Conservation (phyloP, 2,113 vertebrate species). For the Sapajus apella region DNA sequence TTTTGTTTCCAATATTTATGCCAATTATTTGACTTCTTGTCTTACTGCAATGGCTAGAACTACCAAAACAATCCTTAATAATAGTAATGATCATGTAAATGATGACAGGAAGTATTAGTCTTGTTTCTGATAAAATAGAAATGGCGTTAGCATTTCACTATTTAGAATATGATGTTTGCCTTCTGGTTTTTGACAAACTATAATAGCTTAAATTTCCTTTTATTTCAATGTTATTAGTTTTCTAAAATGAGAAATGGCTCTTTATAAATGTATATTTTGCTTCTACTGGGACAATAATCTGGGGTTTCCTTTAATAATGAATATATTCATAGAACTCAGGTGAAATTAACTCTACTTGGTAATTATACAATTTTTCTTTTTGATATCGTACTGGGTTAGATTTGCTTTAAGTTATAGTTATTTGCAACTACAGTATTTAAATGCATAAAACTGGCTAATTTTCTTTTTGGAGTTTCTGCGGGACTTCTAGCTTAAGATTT, state of each 20-base stretch:
- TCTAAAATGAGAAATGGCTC: neutral
- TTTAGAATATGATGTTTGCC: neutral
- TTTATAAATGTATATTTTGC: conserved; percentile 37
- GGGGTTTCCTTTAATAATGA: neutral
- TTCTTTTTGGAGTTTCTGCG: conserved; percentile 19
- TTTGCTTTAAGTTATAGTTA: conserved; percentile 25
- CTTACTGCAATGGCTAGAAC: neutral
- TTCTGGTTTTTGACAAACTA: neutral
- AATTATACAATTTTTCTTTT: conserved; percentile 34
- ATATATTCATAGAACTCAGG: neutral
- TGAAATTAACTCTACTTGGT: conserved; percentile 17
- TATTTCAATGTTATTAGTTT: neutral
- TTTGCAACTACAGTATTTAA: conserved; percentile 29
- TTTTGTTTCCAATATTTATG: conserved; percentile 17
- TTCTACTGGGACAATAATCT: conserved; percentile 24
- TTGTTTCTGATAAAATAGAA: neutral
- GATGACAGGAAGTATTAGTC: neutral
- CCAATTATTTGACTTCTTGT: conserved; percentile 7
- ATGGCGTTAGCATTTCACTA: neutral
- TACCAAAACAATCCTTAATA: conserved; percentile 13
- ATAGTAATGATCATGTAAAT: neutral
- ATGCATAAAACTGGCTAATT: neutral
- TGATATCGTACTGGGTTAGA: neutral
- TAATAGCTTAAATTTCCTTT: conserved; percentile 5
- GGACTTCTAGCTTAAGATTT: conserved; percentile 12